These are phyloP conservation scores for Xanthorhoe designata DNA, from an alignment of 2,888 invertebrate genomes.

Conservation along the genomic window DNA sequence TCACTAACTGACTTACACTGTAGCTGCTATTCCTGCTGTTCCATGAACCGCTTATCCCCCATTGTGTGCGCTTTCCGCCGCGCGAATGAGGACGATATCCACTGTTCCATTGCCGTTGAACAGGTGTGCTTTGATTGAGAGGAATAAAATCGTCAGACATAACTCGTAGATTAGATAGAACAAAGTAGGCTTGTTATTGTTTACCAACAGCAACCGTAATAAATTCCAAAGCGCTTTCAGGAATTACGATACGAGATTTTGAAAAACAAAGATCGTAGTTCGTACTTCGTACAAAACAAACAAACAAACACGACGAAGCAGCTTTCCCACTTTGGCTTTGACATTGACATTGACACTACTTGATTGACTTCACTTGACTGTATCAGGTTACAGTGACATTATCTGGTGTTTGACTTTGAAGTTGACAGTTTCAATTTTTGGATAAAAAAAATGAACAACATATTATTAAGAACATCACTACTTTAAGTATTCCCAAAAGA, in stretches of 20 bases:
- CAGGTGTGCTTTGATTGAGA: constrained; percentile 76
- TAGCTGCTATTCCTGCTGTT: constrained; percentile 61
- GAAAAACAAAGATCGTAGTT: too few relatives aligned
- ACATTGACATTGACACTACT: not conserved
- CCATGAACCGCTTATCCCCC: constrained; percentile 53
- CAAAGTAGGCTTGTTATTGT: not conserved
- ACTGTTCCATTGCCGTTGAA: constrained; percentile 59
- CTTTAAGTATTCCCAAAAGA: too few relatives aligned
- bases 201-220: not conserved
- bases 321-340: too few relatives aligned
- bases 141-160: constrained; percentile 79
- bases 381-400: not conserved
- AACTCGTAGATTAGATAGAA: not conserved
- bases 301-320: not conserved
- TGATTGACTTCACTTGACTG: not conserved
- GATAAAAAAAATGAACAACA: not conserved
- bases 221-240: too few relatives aligned
- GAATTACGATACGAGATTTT: too few relatives aligned
- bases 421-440: not conserved
- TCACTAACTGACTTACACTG: constrained; percentile 57
- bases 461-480: too few relatives aligned
- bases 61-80: constrained; percentile 51
- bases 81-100: too few relatives aligned
- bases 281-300: not conserved
- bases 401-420: not conserved